Evolutionary conservation across 2,888 invertebrate species (phyloP).

Genomic region (Lithophane ornitopus): DNA sequence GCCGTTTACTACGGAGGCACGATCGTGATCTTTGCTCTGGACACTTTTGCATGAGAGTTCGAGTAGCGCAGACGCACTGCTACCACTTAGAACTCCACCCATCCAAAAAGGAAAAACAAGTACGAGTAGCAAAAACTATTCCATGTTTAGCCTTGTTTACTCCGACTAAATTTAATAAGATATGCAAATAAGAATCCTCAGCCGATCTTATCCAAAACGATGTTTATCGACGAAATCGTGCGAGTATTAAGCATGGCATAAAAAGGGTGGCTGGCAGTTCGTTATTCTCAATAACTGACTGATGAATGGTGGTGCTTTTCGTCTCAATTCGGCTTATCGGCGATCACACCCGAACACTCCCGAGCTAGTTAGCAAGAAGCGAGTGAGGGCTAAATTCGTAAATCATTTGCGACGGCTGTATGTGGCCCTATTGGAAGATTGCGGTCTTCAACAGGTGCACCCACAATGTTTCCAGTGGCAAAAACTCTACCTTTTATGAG

Average conservation of each 20-base stretch:
- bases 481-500: conserved; percentile 81
- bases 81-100: conserved; percentile 16
- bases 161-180: conserved; percentile 65
- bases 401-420: conserved; percentile 87
- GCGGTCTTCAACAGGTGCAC: conserved; percentile 81
- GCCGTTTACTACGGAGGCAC: conserved; percentile 44
- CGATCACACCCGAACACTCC: conserved; percentile 81
- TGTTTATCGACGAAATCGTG: conserved; percentile 80
- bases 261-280: conserved; percentile 82
- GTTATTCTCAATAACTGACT: conserved; percentile 88
- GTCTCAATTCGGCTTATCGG: conserved; percentile 89
- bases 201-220: conserved; percentile 73
- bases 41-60: conserved; percentile 41
- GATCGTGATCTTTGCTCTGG: conserved; percentile 59
- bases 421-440: conserved; percentile 80
- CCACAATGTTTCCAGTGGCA: conserved; percentile 79
- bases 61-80: conserved; percentile 22
- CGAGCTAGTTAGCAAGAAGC: conserved; percentile 84
- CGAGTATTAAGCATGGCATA: conserved; percentile 81
- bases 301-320: conserved; percentile 88
- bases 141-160: conserved; percentile 54
- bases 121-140: conserved; percentile 52
- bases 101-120: conserved; percentile 47
- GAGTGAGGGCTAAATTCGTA: conserved; percentile 78
- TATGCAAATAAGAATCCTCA: conserved; percentile 73